Base-by-base conservation (phyloP, 2,113 vertebrate genomes). In the Pteropus alecto region DNA sequence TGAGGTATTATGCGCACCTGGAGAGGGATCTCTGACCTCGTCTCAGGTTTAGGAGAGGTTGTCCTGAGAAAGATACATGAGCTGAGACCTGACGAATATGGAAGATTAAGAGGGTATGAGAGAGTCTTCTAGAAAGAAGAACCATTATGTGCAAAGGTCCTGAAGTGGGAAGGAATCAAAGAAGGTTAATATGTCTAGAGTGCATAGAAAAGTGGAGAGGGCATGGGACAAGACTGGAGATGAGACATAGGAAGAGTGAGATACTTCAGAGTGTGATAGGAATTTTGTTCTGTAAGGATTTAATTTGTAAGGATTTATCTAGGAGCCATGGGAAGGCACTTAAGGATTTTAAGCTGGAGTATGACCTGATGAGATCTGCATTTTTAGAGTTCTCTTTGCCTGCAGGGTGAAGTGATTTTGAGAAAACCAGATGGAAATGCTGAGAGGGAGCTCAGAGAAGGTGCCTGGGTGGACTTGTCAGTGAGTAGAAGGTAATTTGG, bases 71-170 rank as follows among this genome's bases (percentile, higher is more conserved):
- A 86, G 35, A 15, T 51, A 35, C 38, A 2, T 14, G n/a, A 83
- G 7, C 65, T 43, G 15, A 70, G n/a, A 26, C 28, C 71, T 65
- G 26, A 16, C 70, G 24, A n/a, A 30, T 19, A 18, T 43, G 38
- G 60, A 56, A 46, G 12, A 4, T 48, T 48, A 28, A 41, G 56
- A 63, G n/a, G 48, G 1, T 0, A 0, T 5, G 0, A 21, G 56
- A 67, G 35, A 38, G 2, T 28, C 61, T 84, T 93, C 60, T 28
- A 54, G 61, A 61, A 43, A 70, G 21, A 51, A 68, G 85, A 16
- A 41, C 6, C 16, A 26, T 10, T 35, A 78, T 0, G 1, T 61
- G 30, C 22, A 61, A 96, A 89, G 51, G 14, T 33, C 30, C 22
- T 9, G 35, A 38, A 0, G 26, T 48, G 24, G 30, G 22, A 74